These are phyloP conservation scores for Eulithis testata DNA, from an alignment of 2,888 invertebrate genomes.

Conservation along the genomic window DNA sequence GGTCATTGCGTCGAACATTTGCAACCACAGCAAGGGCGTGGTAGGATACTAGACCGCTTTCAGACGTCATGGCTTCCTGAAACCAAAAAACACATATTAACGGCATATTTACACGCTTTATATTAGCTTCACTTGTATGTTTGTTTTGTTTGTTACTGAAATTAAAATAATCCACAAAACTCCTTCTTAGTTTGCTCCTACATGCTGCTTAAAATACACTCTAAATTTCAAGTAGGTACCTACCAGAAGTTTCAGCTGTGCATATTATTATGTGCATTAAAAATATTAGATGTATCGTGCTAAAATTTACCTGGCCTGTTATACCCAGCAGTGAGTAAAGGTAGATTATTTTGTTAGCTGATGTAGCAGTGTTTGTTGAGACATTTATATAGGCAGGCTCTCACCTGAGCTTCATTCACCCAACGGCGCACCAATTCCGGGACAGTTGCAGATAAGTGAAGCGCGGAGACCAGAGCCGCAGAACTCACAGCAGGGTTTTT, in stretches of 20 bases:
- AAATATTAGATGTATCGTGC: too few species aligned
- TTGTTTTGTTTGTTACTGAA: too few species aligned
- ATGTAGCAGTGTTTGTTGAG: neutral
- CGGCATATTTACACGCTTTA: too few species aligned
- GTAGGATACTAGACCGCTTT: constrained; percentile 95
- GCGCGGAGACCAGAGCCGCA: constrained; percentile 97
- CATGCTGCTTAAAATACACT: too few species aligned
- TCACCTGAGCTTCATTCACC: constrained; percentile 97
- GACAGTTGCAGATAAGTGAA: constrained; percentile 90
- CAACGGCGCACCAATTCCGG: constrained; percentile 98
- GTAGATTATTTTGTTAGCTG: neutral
- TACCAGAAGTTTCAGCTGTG: too few species aligned
- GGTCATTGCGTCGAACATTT: constrained; percentile 96
- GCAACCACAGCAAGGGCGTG: constrained; percentile 98
- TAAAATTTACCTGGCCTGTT: too few species aligned
- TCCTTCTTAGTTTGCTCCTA: too few species aligned
- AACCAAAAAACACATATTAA: constrained; percentile 64
- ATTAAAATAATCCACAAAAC: too few species aligned
- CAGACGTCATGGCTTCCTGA: constrained; percentile 78
- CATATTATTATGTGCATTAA: too few species aligned
- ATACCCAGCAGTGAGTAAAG: too few species aligned
- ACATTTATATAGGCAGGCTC: neutral
- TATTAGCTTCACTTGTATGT: too few species aligned
- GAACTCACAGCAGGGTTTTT: constrained; percentile 97
- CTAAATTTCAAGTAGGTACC: too few species aligned